Conservation (phyloP, 2,113 vertebrate species). For the Castor canadensis region DNA sequence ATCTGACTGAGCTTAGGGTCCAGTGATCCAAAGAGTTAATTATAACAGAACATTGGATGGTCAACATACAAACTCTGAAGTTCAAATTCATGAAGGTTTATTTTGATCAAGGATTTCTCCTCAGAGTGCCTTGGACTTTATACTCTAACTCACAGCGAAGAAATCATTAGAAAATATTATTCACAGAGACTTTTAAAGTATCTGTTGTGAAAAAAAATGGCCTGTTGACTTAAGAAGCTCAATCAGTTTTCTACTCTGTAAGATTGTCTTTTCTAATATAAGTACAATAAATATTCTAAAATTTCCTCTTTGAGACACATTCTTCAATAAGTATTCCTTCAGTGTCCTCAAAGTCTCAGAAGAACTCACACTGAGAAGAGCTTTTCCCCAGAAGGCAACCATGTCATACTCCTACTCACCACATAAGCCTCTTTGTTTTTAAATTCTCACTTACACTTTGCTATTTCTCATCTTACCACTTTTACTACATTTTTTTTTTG, state of each 20-base stretch:
- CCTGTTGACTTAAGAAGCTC: neutral
- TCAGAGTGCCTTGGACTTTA: neutral
- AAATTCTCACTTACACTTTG: neutral
- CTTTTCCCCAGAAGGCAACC: neutral
- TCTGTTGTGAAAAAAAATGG: neutral
- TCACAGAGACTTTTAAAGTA: neutral
- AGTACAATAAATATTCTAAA: conserved; percentile 22
- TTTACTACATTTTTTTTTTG: conserved; percentile 28
- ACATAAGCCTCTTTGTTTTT: conserved; percentile 29
- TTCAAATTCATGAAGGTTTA: neutral
- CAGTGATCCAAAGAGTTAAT: neutral
- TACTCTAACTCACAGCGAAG: neutral
- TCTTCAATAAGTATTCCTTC: neutral
- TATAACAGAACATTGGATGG: neutral
- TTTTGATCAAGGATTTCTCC: neutral
- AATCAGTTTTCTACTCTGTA: neutral
- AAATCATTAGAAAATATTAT: neutral
- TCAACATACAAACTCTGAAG: neutral
- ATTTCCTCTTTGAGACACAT: neutral
- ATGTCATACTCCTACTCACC: neutral
- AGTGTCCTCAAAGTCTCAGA: neutral
- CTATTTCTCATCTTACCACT: conserved; percentile 26
- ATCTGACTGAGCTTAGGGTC: neutral
- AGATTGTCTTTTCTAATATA: neutral
- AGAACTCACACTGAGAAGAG: neutral